Evolutionary conservation across 2,113 vertebrate genomes (phyloP).

Genomic region (Rhinichthys klamathensis): DNA sequence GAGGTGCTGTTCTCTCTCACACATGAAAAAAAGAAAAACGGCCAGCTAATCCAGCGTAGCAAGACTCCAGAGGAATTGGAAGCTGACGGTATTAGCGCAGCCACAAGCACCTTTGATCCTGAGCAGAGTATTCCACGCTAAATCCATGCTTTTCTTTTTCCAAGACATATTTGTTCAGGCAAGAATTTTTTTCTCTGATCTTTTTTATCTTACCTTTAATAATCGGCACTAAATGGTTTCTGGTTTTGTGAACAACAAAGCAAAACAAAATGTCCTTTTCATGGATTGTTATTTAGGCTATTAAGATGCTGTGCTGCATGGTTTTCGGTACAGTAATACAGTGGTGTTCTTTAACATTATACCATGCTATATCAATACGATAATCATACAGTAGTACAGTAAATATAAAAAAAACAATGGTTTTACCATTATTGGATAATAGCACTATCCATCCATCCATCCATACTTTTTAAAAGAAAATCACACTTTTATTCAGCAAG

Average conservation of each 20-base stretch:
- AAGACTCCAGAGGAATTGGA: conserved; percentile 64
- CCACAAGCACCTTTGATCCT: conserved; percentile 52
- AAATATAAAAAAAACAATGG: not conserved
- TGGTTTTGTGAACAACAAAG: conserved; percentile 16
- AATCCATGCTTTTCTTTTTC: conserved; percentile 27
- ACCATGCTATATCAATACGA: not conserved
- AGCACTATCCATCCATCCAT: not conserved
- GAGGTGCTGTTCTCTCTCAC: conserved; percentile 62
- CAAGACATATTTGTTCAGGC: not conserved
- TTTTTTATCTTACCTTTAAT: conserved; percentile 32
- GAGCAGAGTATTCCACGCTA: conserved; percentile 21
- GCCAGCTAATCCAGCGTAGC: conserved; percentile 69
- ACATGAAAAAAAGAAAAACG: conserved; percentile 55
- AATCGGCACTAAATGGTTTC: conserved; percentile 33
- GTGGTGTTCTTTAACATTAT: not conserved
- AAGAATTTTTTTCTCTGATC: conserved; percentile 27
- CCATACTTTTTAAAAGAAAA: too few relatives aligned
- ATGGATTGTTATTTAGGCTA: not conserved
- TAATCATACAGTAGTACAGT: not conserved
- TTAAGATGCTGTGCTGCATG: too few relatives aligned
- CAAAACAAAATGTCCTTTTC: not conserved
- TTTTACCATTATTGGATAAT: not conserved
- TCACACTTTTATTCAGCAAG: too few relatives aligned
- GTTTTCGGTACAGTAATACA: not conserved
- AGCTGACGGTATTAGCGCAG: conserved; percentile 69